A percentile compares a stretch with the other conserved stretches of the same genome.
Evolutionary conservation across 2,113 vertebrate species (phyloP).

Genomic region (Proterorhinus semilunaris): DNA sequence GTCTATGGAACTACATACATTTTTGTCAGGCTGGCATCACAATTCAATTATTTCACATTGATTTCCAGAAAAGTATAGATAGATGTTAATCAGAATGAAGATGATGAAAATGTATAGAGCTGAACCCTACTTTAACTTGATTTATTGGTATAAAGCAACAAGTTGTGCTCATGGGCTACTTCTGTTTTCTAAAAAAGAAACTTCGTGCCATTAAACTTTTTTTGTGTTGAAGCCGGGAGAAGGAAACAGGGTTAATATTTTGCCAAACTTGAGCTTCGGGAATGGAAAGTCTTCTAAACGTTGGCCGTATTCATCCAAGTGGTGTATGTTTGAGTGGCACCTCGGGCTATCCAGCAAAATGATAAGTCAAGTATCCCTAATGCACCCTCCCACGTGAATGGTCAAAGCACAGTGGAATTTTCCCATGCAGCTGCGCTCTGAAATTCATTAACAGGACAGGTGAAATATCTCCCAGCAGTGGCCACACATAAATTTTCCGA

Average conservation of each 20-base stretch:
- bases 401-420: conserved; percentile 30
- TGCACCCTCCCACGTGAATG: background rate
- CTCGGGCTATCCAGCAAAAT: conserved; percentile 7
- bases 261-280: conserved; percentile 8
- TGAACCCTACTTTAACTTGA: no score
- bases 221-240: background rate
- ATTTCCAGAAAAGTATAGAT: no score
- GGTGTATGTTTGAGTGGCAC: conserved; percentile 18
- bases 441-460: conserved; percentile 48
- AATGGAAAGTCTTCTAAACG: conserved; percentile 14
- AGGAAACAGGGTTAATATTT: background rate
- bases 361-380: conserved; percentile 17
- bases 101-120: no score
- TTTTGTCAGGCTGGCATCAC: no score
- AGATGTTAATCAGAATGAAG: no score
- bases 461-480: conserved; percentile 32
- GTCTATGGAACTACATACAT: no score
- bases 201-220: background rate
- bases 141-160: no score
- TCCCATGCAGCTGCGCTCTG: conserved; percentile 14
- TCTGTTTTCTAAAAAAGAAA: no score
- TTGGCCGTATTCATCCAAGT: conserved; percentile 17
- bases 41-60: no score
- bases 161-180: no score
- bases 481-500: conserved; percentile 33